Evolutionary conservation across 2,113 vertebrate genomes (phyloP), one percentile per base, ranked within the genome.

Genomic region (Lophochroa leadbeateri): DNA sequence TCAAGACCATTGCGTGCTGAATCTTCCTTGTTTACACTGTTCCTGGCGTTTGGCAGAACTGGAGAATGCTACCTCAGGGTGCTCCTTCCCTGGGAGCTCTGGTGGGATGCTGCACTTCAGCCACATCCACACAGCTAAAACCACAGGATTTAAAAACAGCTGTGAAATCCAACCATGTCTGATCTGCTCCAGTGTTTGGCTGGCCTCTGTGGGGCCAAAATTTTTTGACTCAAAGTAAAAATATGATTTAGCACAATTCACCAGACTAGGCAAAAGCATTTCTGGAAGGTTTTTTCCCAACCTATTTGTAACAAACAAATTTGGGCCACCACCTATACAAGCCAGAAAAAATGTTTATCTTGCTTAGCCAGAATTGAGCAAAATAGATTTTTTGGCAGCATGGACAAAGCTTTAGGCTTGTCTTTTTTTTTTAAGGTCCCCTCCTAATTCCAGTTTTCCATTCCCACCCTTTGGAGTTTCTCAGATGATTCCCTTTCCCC

Each of bases 261-360:
- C 47, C 35, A 89, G 80, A 91, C 27, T 21, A 90, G 90, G 92
- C 83, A 91, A 94, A 92, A 92, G 65, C 44, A 75, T 65, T 94
- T 96, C 71, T 92, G 47, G 64, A 87, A 88, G 41, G 5, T 37
- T 88, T 20, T 7, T 88, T 92, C 68, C 68, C 82, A 92, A 53
- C 33, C 17, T 78, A 75, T 57, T 92, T 79, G 49, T 82, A 94
- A 93, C 80, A 96, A 95, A 96, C 76, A 96, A 86, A 94, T 86
- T 72, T 86, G 77, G 95, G 83, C 82, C 69, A 86, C 49, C 43
- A 92, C 61, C 69, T 88, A 78, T 75, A 82, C 25, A n/a, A 33
- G 91, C 94, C 96, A 95, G 94, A 96, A 96, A 95, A 95, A 95
- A 96, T 88, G 87, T 96, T 95, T 91, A 82, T 78, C 47, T 80